These are phyloP conservation scores for Harpalus rubripes DNA, from an alignment of 2,888 invertebrate species.

Conservation along the genomic window DNA sequence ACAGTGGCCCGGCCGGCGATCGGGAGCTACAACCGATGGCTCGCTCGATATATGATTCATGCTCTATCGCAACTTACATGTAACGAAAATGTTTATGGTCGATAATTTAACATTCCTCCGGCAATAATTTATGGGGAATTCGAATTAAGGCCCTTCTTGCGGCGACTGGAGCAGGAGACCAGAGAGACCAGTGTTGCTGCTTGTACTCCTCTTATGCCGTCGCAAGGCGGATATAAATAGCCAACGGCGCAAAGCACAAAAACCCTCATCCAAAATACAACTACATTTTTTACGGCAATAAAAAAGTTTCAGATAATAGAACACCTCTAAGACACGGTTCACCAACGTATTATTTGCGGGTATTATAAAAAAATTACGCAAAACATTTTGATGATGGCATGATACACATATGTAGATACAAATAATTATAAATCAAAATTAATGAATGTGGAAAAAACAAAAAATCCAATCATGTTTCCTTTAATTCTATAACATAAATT, in stretches of 20 bases:
- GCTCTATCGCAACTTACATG: slow-evolving; percentile 67
- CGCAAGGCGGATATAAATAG: slow-evolving; percentile 57
- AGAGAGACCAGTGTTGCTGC: slow-evolving; percentile 40
- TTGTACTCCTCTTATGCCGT: slow-evolving; percentile 35
- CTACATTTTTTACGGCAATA: background rate
- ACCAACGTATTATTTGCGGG: background rate
- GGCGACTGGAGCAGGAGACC: slow-evolving; percentile 9
- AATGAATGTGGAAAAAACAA: background rate
- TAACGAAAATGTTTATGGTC: slow-evolving; percentile 67
- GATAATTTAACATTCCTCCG: slow-evolving; percentile 67
- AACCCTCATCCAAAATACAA: background rate
- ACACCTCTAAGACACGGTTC: background rate
- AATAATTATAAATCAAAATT: background rate
- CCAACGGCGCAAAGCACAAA: slow-evolving; percentile 30
- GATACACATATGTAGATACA: background rate
- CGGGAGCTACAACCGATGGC: slow-evolving; percentile 37
- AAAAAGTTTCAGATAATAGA: slow-evolving; percentile 2
- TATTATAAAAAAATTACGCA: background rate
- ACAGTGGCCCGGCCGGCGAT: slow-evolving; percentile 47
- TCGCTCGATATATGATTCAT: slow-evolving; percentile 66
- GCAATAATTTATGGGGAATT: slow-evolving; percentile 67
- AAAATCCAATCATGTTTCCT: background rate
- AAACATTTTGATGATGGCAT: background rate
- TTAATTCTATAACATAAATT: background rate
- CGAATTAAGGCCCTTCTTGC: slow-evolving; percentile 66